phyloP scores from a whole-genome alignment of 2,797 vertebrate genomes.

The Numenius phaeopus region DNA sequence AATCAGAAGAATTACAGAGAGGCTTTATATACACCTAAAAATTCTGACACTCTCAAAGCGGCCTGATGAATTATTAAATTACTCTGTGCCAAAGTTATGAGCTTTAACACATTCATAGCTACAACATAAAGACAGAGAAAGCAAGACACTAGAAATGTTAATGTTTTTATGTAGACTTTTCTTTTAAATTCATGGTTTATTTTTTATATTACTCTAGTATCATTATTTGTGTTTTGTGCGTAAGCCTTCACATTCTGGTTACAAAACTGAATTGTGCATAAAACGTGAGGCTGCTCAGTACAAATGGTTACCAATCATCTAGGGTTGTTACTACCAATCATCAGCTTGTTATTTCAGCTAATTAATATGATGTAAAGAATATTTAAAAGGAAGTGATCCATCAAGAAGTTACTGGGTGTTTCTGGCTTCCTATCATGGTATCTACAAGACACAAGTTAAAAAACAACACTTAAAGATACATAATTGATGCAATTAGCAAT shows the following conservation, averaged over 20 bases:
- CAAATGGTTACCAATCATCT: neutral
- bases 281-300: neutral
- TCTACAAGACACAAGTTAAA: neutral
- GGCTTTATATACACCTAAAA: slow-evolving; percentile 16
- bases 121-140: neutral
- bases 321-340: neutral
- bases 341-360: neutral
- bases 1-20: neutral
- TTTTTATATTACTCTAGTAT: neutral
- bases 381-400: slow-evolving; percentile 5
- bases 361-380: neutral
- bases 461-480: neutral
- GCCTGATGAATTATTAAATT: neutral
- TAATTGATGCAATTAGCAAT: neutral
- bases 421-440: neutral
- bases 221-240: neutral
- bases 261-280: neutral
- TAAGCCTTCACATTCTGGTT: neutral
- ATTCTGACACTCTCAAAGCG: neutral
- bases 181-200: neutral
- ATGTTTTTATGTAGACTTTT: neutral
- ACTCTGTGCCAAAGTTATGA: neutral
- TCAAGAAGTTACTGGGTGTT: neutral
- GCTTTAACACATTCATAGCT: neutral
- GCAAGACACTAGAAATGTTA: neutral